These are phyloP conservation scores for Chironomus tentans DNA, from an alignment of 2,888 invertebrate species.

Conservation along the genomic window DNA sequence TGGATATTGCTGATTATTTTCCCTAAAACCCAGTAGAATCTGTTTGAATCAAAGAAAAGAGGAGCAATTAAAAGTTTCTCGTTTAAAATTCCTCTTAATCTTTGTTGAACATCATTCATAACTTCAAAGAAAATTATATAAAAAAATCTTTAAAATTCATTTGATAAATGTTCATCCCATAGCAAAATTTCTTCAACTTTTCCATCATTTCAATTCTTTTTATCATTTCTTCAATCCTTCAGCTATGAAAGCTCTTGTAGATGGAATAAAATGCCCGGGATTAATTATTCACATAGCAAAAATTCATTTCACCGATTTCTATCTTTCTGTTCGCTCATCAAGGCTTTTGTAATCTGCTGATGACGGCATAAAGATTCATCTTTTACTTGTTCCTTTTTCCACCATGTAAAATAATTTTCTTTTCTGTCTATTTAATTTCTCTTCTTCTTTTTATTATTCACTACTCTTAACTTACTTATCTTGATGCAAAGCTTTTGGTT, in stretches of 20 bases:
- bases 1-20: too few relatives aligned
- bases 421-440: neutral
- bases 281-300: slow-evolving; percentile 4
- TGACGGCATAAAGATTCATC: slow-evolving; percentile 2
- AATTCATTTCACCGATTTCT: slow-evolving; percentile 1
- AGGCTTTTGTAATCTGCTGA: neutral
- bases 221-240: neutral
- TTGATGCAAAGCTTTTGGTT: neutral
- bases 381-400: neutral
- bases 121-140: neutral
- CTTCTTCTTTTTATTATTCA: neutral
- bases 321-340: neutral
- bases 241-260: neutral
- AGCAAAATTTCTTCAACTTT: neutral
- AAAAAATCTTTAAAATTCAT: too few relatives aligned
- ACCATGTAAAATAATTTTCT: too few relatives aligned
- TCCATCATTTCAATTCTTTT: neutral
- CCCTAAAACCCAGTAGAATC: too few relatives aligned
- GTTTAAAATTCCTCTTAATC: too few relatives aligned
- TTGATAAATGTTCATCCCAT: too few relatives aligned
- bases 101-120: too few relatives aligned
- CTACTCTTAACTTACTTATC: neutral
- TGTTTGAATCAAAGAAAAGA: too few relatives aligned
- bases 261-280: neutral
- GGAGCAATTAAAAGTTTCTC: too few relatives aligned